A percentile compares a stretch with the other conserved stretches of the same genome.
These are phyloP conservation scores for Condylura cristata DNA, from an alignment of 2,113 vertebrate species.

Conservation along the genomic window DNA sequence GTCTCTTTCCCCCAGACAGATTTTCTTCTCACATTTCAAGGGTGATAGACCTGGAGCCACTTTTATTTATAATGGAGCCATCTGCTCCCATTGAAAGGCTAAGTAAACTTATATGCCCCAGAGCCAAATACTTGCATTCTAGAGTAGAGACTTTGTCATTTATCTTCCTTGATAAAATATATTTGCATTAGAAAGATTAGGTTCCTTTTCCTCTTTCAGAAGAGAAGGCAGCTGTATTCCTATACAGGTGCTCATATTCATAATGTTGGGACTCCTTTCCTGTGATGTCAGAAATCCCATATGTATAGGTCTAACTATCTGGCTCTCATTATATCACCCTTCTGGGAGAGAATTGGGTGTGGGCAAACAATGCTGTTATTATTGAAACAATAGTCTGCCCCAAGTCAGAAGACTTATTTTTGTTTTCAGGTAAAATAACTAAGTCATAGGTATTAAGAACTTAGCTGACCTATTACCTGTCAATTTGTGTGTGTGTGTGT, in stretches of 20 bases:
- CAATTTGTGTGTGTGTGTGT: neutral
- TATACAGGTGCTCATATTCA: neutral
- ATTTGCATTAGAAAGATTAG: neutral
- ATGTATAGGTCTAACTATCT: neutral
- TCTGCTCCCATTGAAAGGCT: conserved; percentile 32
- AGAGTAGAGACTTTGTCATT: neutral
- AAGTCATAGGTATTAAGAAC: conserved; percentile 2
- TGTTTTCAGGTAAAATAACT: neutral
- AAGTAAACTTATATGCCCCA: conserved; percentile 10
- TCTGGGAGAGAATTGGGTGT: neutral
- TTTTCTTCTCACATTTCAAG: conserved; percentile 16
- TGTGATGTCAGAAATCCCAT: neutral
- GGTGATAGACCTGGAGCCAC: neutral
- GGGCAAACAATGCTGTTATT: neutral
- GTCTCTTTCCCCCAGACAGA: neutral
- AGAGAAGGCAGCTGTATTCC: neutral
- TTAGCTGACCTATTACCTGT: neutral
- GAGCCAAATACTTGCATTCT: conserved; percentile 16
- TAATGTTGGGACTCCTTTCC: neutral
- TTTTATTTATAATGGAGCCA: conserved; percentile 10
- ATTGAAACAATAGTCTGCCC: neutral
- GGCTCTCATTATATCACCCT: neutral
- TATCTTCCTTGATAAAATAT: neutral
- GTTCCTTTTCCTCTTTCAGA: neutral
- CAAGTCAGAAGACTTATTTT: neutral